A percentile compares a stretch with the other conserved stretches of the same genome.
Conservation (phyloP, 2,797 vertebrate genomes). For the Myripristis jacobus region DNA sequence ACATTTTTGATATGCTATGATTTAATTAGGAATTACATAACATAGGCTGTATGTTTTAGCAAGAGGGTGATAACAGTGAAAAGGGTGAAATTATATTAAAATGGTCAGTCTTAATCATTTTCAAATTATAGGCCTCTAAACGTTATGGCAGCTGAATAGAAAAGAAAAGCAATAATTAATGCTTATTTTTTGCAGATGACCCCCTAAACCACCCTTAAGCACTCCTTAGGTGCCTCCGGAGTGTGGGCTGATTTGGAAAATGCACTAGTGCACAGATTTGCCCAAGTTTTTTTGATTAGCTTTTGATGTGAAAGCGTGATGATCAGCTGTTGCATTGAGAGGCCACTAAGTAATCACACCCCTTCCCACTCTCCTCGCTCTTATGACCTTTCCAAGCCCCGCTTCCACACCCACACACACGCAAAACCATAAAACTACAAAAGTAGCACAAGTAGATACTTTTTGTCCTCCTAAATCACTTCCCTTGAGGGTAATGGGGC, state of each 20-base stretch:
- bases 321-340: constrained; percentile 16
- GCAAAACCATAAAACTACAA: neutral
- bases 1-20: no score
- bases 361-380: neutral
- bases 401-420: neutral
- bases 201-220: no score
- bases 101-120: no score
- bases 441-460: constrained; percentile 22
- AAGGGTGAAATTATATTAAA: no score
- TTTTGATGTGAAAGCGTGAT: constrained; percentile 8
- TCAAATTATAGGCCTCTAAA: no score
- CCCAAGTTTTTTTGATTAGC: constrained; percentile 10
- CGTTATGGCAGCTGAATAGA: no score
- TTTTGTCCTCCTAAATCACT: constrained; percentile 65
- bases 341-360: neutral
- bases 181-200: neutral
- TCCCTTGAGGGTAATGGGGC: constrained; percentile 65
- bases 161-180: no score
- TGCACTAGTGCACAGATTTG: constrained; percentile 2
- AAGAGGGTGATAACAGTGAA: no score
- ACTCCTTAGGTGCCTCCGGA: neutral
- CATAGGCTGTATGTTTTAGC: no score
- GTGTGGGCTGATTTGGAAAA: neutral
- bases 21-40: no score
- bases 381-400: neutral